These are phyloP conservation scores for Acronicta leporina DNA, from an alignment of 2,888 invertebrate genomes.

Conservation along the genomic window DNA sequence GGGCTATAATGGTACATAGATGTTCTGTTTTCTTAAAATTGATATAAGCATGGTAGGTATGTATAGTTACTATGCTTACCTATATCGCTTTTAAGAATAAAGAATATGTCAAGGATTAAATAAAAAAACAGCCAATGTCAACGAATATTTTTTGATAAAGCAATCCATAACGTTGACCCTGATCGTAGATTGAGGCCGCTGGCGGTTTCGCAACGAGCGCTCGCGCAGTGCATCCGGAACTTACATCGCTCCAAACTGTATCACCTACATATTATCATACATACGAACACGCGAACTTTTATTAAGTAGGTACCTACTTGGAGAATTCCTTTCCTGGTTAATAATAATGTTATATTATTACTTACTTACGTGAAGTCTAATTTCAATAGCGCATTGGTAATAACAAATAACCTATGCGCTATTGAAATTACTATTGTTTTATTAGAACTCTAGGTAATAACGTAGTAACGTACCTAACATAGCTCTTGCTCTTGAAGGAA, in stretches of 20 bases:
- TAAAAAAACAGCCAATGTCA: slow-evolving; percentile 48
- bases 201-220: slow-evolving; percentile 53
- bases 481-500: slow-evolving; percentile 7
- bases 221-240: slow-evolving; percentile 54
- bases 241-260: slow-evolving; percentile 53
- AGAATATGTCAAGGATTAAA: slow-evolving; percentile 10
- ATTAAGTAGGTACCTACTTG: slow-evolving; percentile 16
- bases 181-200: slow-evolving; percentile 56
- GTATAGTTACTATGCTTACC: too few relatives aligned
- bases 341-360: slow-evolving; percentile 23
- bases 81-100: slow-evolving; percentile 4
- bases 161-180: slow-evolving; percentile 58
- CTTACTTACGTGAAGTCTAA: slow-evolving; percentile 22
- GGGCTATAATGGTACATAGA: too few relatives aligned
- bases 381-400: too few relatives aligned
- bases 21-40: too few relatives aligned
- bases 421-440: slow-evolving; percentile 5
- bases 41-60: too few relatives aligned
- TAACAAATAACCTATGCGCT: neutral
- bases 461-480: slow-evolving; percentile 7
- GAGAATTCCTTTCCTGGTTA: slow-evolving; percentile 43
- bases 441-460: neutral
- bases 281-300: slow-evolving; percentile 47
- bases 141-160: slow-evolving; percentile 45
- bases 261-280: slow-evolving; percentile 45